These are phyloP conservation scores for Euphonia xanthogaster DNA, from an alignment of 2,797 vertebrate genomes.

Conservation along the genomic window DNA sequence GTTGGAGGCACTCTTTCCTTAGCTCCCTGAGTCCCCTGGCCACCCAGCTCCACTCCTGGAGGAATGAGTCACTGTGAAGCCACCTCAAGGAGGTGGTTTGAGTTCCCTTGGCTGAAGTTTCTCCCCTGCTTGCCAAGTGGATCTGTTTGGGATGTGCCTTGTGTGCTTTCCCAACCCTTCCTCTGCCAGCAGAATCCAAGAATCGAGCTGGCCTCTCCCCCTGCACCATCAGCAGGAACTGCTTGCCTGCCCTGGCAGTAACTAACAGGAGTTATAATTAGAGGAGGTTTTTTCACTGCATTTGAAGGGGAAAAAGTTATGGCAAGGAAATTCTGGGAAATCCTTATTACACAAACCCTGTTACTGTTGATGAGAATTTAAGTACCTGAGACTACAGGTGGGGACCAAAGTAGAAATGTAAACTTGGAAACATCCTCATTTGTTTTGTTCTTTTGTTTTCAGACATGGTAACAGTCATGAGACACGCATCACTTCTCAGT, in stretches of 20 bases:
- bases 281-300: neutral
- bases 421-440: neutral
- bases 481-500: neutral
- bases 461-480: neutral
- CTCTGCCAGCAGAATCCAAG: neutral
- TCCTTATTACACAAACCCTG: neutral
- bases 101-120: neutral
- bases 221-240: neutral
- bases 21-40: rapidly evolving
- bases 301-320: neutral
- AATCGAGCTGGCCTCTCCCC: neutral
- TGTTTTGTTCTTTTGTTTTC: neutral
- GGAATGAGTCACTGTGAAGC: neutral
- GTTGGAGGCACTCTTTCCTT: neutral
- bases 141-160: neutral
- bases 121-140: neutral
- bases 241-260: neutral
- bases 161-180: neutral
- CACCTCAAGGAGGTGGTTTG: neutral
- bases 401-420: neutral
- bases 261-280: neutral
- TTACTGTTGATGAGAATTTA: neutral
- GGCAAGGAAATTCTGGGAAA: neutral
- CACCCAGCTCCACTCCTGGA: neutral
- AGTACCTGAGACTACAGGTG: neutral